Base-by-base conservation (phyloP, 1,140 invertebrate genomes). In the Scaptomyza hsui region DNA sequence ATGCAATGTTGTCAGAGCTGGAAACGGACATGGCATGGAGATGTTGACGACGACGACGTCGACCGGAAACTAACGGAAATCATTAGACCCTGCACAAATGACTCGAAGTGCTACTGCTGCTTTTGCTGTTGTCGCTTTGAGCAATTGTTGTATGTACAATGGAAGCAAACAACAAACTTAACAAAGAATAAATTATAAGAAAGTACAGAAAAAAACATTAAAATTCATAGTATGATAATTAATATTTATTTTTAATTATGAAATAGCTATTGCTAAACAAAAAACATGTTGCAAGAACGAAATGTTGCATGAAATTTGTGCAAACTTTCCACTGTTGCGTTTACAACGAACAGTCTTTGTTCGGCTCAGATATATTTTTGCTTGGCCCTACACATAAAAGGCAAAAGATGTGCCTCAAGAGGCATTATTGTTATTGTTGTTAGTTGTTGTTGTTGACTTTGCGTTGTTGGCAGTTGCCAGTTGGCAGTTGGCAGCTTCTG, bases 81-180 rank as follows among this genome's bases (percentile, higher is more conserved):
- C 82, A 88, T 88, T 88, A 88, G 82, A 88, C 74, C 80, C 82
- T 72, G 76, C 80, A 83, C 80, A 83, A 83, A 83, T 83, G 82
- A 88, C 82, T 88, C 62, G 65, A 77, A 86, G 74, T 56, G 45
- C 57, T 73, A 44, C 69, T 68, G 80, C 74, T 74, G 80, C 74
- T 74, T 68, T 76, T 80, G 48, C 77, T 70, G 47, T 32, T 69
- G 56, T 75, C 21, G 70, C 76, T 64, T 55, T 44, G 41, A 80
- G 68, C 76, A 63, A 59, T 74, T 68, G 9, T 21, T 18, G 4
- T 15, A 21, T 47, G 47, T 45, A 72, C 69, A 29, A 45, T 72
- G 69, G 55, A 44, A 18, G 49, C 9, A 32, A 12, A 12, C 26
- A 13, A 13, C 1, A 16, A 24, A 12, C 2, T n/a, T 4, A 21